Evolutionary conservation across 2,113 vertebrate species (phyloP), one percentile per base, ranked within the genome.

Genomic region (Triplophysa rosa): DNA sequence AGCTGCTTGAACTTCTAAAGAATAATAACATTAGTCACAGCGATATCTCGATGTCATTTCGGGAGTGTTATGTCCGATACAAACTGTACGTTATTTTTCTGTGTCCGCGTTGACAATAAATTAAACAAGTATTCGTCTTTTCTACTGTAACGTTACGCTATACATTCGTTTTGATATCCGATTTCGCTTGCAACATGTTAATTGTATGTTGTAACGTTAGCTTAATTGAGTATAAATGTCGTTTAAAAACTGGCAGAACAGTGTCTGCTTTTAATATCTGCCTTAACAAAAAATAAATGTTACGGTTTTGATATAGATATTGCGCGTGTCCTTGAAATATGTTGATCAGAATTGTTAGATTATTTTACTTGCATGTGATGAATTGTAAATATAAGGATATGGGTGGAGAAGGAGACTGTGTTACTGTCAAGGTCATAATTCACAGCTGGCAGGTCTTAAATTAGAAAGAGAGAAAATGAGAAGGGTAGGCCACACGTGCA

Each of bases 371-470:
- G 10, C 8, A n/a, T 58, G 17, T 10, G 19, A 58, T 58, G 54
- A 58, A 58, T 17, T 58, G 8, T 59, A 72, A 59, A 72, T 40
- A 59, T 59, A 72, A 59, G 37, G 24, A 59, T 59, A 8, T 24
- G 33, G 29, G 29, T 72, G 29, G 69, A 40, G 54, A 40, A 17
- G 29, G 70, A 10, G 33, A 23, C 29, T 9, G 6, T 72, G n/a
- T 72, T 72, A 23, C 52, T 59, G 19, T 6, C 49, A 33, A 9
- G 1, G 37, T 67, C 11, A 21, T 71, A 71, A 58, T 58, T 72
- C 14, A 59, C 54, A 59, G n/a, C 70, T 42, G 54, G 21, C 70
- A 72, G 3, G 23, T 59, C 54, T 72, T 72, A 72, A 72, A 72
- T 72, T 59, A 59, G 70, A 56, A 21, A 21, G 68, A 71, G 19